Evolutionary conservation across 2,113 vertebrate genomes (phyloP).

Genomic region (Nymphicus hollandicus): DNA sequence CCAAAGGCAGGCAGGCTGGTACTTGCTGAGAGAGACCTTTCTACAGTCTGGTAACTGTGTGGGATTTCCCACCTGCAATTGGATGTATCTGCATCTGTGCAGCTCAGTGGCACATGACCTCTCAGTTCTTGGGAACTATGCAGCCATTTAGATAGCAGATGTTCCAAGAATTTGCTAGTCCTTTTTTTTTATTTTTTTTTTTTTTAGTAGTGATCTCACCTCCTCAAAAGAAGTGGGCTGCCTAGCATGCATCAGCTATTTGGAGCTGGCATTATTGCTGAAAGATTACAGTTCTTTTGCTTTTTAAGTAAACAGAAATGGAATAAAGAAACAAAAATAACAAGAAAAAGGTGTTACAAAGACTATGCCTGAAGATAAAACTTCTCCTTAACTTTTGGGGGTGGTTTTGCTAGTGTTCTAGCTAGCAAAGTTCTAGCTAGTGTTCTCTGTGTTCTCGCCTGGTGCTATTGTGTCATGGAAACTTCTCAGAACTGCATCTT

Average conservation of each 20-base stretch:
- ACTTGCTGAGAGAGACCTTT: background rate
- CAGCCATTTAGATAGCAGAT: background rate
- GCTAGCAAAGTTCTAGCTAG: too few relatives aligned
- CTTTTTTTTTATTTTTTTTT: background rate
- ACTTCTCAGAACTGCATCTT: background rate
- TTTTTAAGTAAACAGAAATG: background rate
- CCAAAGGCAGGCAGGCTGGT: background rate
- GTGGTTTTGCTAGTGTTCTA: background rate
- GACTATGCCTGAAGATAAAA: background rate
- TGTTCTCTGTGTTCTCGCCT: background rate
- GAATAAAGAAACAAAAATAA: background rate
- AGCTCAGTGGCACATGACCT: background rate
- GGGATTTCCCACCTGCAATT: background rate
- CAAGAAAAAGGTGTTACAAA: background rate
- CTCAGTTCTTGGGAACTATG: background rate
- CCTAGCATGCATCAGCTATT: background rate
- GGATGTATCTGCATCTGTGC: background rate
- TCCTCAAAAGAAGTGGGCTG: background rate
- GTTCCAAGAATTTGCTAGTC: background rate
- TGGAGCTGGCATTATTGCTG: background rate
- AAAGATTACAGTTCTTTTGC: background rate
- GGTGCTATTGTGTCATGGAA: background rate
- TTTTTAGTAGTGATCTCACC: background rate
- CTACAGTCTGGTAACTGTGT: background rate
- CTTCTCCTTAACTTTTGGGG: background rate